Base-by-base conservation (phyloP, 2,888 invertebrate genomes). In the Agrochola litura region DNA sequence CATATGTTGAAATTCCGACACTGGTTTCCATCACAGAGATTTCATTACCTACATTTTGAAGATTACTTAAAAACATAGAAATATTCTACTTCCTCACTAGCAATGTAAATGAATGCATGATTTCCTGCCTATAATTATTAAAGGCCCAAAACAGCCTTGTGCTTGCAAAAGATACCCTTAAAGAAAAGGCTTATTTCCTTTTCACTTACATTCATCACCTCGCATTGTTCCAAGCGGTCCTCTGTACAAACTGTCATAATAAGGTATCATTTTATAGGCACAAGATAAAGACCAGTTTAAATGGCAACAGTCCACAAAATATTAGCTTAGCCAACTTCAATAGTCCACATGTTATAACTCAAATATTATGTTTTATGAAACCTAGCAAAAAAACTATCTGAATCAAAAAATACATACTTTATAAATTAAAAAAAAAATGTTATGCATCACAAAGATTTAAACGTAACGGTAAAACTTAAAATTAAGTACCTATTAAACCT, bases 11-110 rank as follows among this genome's bases (percentile, higher is more conserved):
- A 94, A 92, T 93, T 94, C 92, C 92, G 92, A 94, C 94, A 95
- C 93, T 95, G 94, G 92, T 93, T 94, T 92, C 94, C 94, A 96
- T 96, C 96, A 96, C 96, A 96, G 95, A 95, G 95, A 95, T 95
- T 95, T 95, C 90, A 92, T 93, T 93, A 95, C 92, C 93, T 95
- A 95, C 92, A 90, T 89, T 83, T 92, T 92, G 92, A 94, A 93
- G 91, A 93, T 95, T 93, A 94, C 93, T 94, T 94, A 93, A 92
- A 94, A 95, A 93, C 92, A 92, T 93, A 94, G 93, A 95, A 93
- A 94, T 93, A 94, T 92, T 91, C 92, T 94, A 94, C 92, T 92
- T 92, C 92, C 79, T 92, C 87, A 92, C 94, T 95, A 95, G 94
- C 94, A 95, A 94, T 93, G 93, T 95, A 93, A 93, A 93, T 92